Conservation (phyloP, 1,140 invertebrate genomes). For the Drosophila kikkawai region DNA sequence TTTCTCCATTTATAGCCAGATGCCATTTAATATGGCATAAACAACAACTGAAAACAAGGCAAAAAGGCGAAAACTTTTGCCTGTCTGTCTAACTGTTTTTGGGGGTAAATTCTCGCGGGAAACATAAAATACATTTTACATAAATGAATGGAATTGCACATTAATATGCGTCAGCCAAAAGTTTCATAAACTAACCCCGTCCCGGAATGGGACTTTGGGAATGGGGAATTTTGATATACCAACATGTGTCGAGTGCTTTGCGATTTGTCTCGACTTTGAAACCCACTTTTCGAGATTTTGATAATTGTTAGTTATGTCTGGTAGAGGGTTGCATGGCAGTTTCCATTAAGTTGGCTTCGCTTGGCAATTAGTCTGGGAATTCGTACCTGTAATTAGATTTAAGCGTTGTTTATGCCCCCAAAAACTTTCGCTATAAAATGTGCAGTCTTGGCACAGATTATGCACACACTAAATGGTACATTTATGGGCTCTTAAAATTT, state of each 20-base stretch:
- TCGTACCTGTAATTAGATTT: constrained; percentile 52
- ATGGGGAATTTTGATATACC: constrained; percentile 19
- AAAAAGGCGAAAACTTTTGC: constrained; percentile 25
- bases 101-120: constrained; percentile 61
- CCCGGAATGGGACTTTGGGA: neutral
- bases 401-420: constrained; percentile 40
- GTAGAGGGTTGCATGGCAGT: constrained; percentile 12
- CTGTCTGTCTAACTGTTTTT: constrained; percentile 49
- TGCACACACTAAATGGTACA: constrained; percentile 44
- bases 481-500: constrained; percentile 38
- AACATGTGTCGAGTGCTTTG: constrained; percentile 43
- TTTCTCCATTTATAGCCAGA: constrained; percentile 42
- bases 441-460: constrained; percentile 29
- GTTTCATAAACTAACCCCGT: constrained; percentile 50
- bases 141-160: constrained; percentile 71
- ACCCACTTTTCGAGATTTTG: constrained; percentile 26
- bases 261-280: constrained; percentile 42
- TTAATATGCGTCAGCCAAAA: constrained; percentile 66
- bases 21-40: constrained; percentile 57
- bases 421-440: constrained; percentile 38
- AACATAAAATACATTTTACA: constrained; percentile 78
- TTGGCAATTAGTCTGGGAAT: constrained; percentile 20
- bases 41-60: constrained; percentile 1
- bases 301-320: constrained; percentile 55
- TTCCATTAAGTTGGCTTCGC: constrained; percentile 33